A percentile compares a stretch with the other conserved stretches of the same genome.
Conservation (phyloP, 1,140 invertebrate genomes). For the Drusus annulatus region DNA sequence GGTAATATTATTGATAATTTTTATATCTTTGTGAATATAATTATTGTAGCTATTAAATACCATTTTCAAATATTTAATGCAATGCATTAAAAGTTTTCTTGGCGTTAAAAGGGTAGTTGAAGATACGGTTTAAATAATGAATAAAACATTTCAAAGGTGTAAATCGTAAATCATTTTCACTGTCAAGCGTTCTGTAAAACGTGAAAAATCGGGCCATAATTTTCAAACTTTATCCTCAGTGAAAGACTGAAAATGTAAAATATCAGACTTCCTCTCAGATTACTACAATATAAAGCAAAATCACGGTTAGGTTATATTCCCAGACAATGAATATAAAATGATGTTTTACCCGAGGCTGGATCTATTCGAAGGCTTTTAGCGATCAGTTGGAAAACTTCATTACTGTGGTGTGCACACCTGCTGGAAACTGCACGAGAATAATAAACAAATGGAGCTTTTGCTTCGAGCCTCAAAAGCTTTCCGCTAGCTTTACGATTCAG, state of each 20-base stretch:
- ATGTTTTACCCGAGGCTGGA: neutral
- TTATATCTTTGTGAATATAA: too few species aligned
- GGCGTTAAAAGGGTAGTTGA: too few species aligned
- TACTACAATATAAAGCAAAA: neutral
- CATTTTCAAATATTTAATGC: too few species aligned
- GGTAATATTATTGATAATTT: too few species aligned
- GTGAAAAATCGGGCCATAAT: neutral
- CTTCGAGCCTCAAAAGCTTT: neutral
- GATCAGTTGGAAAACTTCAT: neutral
- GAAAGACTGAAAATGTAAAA: neutral
- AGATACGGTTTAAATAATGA: too few species aligned
- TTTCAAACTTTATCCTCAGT: neutral
- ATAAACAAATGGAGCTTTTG: neutral
- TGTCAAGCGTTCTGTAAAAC: neutral
- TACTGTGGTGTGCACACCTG: neutral
- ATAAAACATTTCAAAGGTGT: too few species aligned
- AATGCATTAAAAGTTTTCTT: too few species aligned
- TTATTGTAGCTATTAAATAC: too few species aligned
- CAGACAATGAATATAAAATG: neutral
- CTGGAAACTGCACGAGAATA: neutral
- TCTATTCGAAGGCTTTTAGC: neutral
- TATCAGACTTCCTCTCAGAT: neutral
- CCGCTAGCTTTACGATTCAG: slow-evolving; percentile 7
- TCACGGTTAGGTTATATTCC: neutral
- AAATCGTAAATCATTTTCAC: too few species aligned